Evolutionary conservation across 2,113 vertebrate species (phyloP).

Genomic region (Alexandromys fortis): DNA sequence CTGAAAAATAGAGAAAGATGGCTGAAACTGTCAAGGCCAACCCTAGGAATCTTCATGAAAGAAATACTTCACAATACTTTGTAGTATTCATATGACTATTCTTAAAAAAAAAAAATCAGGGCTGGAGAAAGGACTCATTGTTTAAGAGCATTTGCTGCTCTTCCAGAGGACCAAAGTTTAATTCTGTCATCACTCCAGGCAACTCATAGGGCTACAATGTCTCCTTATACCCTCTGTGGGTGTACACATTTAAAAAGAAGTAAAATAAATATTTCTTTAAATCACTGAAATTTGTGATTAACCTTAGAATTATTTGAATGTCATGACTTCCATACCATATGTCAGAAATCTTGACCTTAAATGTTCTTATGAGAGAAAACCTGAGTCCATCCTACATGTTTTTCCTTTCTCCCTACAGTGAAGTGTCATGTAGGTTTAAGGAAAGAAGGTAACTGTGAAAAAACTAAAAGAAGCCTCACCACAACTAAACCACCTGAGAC

Average conservation of each 20-base stretch:
- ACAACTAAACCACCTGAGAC: background rate
- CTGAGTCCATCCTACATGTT: fast-evolving
- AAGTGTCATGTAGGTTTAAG: background rate
- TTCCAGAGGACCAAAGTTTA: background rate
- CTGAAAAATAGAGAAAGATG: constrained; percentile 31
- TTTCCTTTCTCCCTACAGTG: background rate
- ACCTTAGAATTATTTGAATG: background rate
- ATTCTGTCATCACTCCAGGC: background rate
- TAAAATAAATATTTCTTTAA: background rate
- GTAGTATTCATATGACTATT: background rate
- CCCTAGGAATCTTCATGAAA: background rate
- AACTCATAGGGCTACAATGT: background rate
- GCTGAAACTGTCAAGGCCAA: background rate
- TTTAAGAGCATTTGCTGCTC: background rate
- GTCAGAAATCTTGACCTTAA: background rate
- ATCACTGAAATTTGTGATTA: background rate
- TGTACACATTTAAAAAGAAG: background rate
- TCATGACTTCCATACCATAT: background rate
- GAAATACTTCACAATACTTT: background rate
- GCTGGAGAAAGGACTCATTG: background rate
- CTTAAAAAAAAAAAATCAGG: background rate
- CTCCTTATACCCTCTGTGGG: background rate
- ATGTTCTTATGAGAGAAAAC: background rate
- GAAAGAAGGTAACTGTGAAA: background rate
- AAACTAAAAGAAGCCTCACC: background rate